Percentiles rank a stretch among this genome's conserved stretches.
Evolutionary conservation across 2,797 vertebrate species (phyloP).

Genomic region (Chelon auratus): DNA sequence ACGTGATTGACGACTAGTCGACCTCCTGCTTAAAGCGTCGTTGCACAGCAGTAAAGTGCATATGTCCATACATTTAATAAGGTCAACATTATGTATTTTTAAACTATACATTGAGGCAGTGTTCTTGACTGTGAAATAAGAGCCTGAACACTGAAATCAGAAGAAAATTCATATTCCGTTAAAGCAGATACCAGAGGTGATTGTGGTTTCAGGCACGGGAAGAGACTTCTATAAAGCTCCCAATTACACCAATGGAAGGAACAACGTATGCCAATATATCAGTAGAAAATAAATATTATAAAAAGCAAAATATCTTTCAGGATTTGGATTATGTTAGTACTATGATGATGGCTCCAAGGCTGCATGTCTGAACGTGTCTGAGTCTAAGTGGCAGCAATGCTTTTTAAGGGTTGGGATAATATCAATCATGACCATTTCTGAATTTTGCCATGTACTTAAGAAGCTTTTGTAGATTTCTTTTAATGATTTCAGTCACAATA

Average conservation of each 20-base stretch:
- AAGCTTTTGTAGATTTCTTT: neutral
- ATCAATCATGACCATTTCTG: neutral
- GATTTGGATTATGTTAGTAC: neutral
- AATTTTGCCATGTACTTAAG: neutral
- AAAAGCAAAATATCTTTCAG: neutral
- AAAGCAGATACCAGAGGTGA: neutral
- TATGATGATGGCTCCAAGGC: neutral
- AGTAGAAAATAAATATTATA: neutral
- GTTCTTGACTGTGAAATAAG: neutral
- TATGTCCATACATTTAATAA: no score
- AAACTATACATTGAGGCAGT: no score
- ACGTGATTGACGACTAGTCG: no score
- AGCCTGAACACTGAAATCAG: neutral
- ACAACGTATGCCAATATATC: neutral
- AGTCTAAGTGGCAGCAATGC: neutral
- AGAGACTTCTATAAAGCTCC: neutral
- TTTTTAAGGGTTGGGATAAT: neutral
- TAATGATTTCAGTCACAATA: neutral
- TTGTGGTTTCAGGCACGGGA: slow-evolving; percentile 15
- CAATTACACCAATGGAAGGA: slow-evolving; percentile 38
- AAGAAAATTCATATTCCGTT: slow-evolving; percentile 8
- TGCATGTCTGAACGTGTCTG: neutral
- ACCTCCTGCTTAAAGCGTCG: no score
- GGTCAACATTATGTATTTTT: no score
- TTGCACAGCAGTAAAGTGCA: no score